These are phyloP conservation scores for Dendrolimus houi DNA, from an alignment of 2,888 invertebrate species.

Conservation along the genomic window DNA sequence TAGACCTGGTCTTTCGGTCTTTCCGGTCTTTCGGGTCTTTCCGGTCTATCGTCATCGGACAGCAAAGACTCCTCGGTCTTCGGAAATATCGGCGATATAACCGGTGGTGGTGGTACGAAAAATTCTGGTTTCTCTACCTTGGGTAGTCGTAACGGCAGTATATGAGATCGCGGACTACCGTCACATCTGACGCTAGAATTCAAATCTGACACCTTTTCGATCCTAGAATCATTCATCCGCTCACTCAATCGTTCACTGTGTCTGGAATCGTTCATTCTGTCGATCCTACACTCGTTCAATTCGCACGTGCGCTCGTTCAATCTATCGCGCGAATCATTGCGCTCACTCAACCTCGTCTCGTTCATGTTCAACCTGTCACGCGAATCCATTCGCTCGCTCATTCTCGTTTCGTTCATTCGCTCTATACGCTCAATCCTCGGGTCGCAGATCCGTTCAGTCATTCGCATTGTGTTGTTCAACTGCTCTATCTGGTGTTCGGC, in stretches of 20 bases:
- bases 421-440: constrained; percentile 3
- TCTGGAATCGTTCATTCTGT: constrained; percentile 15
- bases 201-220: constrained; percentile 44
- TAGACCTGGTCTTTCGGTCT: constrained; percentile 39
- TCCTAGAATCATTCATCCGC: constrained; percentile 9
- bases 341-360: constrained; percentile 13
- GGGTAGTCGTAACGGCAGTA: constrained; percentile 47
- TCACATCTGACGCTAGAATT: constrained; percentile 57
- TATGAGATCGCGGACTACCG: constrained; percentile 49
- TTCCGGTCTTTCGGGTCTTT: constrained; percentile 21
- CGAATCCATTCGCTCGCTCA: constrained; percentile 13
- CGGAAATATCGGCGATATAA: constrained; percentile 54
- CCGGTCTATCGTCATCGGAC: constrained; percentile 48
- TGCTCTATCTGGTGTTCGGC: constrained; percentile 35
- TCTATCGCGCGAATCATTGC: constrained; percentile 9
- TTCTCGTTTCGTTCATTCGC: constrained; percentile 3
- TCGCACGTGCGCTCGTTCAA: constrained; percentile 13
- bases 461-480: constrained; percentile 35
- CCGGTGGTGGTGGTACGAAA: constrained; percentile 39
- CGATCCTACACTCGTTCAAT: constrained; percentile 13
- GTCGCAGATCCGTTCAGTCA: constrained; percentile 20
- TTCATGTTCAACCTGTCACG: constrained; percentile 10
- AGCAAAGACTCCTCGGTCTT: constrained; percentile 62
- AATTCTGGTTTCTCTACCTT: constrained; percentile 47
- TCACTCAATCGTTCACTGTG: constrained; percentile 17